Evolutionary conservation across 2,113 vertebrate species (phyloP).

Genomic region (Corydoras sp.): DNA sequence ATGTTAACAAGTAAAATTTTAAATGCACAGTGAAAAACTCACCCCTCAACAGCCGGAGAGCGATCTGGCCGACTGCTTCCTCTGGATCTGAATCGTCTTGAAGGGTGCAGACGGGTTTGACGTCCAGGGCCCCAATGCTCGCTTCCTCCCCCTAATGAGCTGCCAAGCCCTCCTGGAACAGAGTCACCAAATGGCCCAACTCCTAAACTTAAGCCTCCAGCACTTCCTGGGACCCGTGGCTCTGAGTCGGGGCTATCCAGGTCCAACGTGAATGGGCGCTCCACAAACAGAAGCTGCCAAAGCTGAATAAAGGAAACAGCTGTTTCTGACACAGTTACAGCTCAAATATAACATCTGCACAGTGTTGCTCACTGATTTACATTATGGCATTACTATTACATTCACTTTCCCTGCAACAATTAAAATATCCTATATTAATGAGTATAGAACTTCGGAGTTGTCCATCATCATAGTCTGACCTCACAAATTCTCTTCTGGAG

Average conservation of each 20-base stretch:
- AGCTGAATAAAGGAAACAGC: slow-evolving; percentile 60
- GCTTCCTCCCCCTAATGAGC: slow-evolving; percentile 51
- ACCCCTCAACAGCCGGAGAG: slow-evolving; percentile 93
- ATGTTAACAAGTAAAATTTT: too few relatives aligned
- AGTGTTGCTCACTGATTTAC: too few relatives aligned
- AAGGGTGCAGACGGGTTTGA: slow-evolving; percentile 75
- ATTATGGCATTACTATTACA: too few relatives aligned
- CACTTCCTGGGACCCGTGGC: slow-evolving; percentile 55
- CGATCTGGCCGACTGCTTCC: slow-evolving; percentile 84
- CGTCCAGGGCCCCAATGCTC: slow-evolving; percentile 85
- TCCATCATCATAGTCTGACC: too few relatives aligned
- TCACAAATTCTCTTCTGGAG: too few relatives aligned
- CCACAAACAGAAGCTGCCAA: slow-evolving; percentile 79
- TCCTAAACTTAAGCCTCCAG: slow-evolving; percentile 56
- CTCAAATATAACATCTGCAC: too few relatives aligned
- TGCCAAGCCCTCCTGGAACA: slow-evolving; percentile 62
- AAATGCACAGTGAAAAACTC: slow-evolving; percentile 37
- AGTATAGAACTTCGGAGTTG: too few relatives aligned
- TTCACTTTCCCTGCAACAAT: too few relatives aligned
- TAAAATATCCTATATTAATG: too few relatives aligned
- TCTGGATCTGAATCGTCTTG: slow-evolving; percentile 77
- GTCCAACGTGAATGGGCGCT: slow-evolving; percentile 73
- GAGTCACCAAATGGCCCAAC: slow-evolving; percentile 63
- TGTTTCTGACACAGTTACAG: too few relatives aligned
- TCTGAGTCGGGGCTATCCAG: slow-evolving; percentile 70